Evolutionary conservation across 2,113 vertebrate genomes (phyloP).

Genomic region (Balaeniceps rex): DNA sequence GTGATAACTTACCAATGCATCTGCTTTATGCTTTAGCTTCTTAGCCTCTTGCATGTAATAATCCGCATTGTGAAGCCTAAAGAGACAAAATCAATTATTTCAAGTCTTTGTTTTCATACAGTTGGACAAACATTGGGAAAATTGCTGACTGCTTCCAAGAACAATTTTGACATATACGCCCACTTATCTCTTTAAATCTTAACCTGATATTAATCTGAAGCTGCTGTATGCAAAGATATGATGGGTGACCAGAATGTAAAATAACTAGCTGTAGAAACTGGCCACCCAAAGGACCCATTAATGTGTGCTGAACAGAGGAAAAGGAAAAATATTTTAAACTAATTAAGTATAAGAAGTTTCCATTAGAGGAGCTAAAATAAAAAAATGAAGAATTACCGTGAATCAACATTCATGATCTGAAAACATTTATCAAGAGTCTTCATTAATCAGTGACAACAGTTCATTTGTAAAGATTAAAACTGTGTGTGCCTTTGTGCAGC

Average conservation of each 20-base stretch:
- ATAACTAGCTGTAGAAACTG: conserved; percentile 7
- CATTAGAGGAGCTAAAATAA: neutral
- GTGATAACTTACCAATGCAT: conserved; percentile 84
- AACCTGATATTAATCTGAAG: conserved; percentile 4
- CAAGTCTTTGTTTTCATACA: neutral
- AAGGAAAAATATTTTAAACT: conserved; percentile 9
- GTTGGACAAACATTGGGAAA: neutral
- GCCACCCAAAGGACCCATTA: conserved; percentile 26
- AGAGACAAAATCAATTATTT: conserved; percentile 57
- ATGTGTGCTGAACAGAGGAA: conserved; percentile 8
- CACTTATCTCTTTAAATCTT: conserved; percentile 27
- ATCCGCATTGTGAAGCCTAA: conserved; percentile 90
- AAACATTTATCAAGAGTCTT: conserved; percentile 49
- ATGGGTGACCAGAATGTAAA: conserved; percentile 23
- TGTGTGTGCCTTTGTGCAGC: conserved; percentile 3
- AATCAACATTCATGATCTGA: conserved; percentile 4
- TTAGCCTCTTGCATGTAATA: conserved; percentile 97
- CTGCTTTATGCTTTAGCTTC: conserved; percentile 95
- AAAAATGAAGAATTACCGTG: neutral
- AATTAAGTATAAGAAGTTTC: neutral
- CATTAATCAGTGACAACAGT: conserved; percentile 35
- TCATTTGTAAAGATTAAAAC: conserved; percentile 46
- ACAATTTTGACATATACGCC: neutral
- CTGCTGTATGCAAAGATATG: conserved; percentile 3
- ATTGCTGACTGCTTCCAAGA: neutral